Evolutionary conservation across 2,888 invertebrate species (phyloP), one percentile per base, ranked within the genome.

Genomic region (Acanthosepion esculentum): DNA sequence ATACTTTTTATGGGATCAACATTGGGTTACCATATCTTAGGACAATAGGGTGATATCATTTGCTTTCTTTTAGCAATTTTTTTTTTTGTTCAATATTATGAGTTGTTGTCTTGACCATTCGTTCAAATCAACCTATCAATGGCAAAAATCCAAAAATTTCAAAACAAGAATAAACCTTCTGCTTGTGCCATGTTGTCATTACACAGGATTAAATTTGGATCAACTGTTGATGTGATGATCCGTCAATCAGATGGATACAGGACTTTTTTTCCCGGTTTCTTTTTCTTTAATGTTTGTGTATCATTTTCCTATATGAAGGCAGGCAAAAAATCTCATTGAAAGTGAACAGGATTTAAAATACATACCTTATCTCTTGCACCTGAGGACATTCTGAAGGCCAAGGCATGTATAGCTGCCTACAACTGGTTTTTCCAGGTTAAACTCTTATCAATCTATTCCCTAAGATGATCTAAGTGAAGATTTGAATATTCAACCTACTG

Each of bases 1-100:
- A 78, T 78, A 78, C 78, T 78, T 78, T 78, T 78, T 78, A 78
- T 78, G n/a, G 78, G 78, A 78, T 78, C 78, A 78, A 78, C 78
- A 78, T 78, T 78, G 78, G 78, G 78, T 78, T 78, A 78, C 78
- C 78, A 78, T 78, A 78, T 78, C 78, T 78, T 78, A 78, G 78
- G 78, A 33, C n/a, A 78, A 78, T 78, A 78, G n/a, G 78, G 78
- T 78, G 78, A 15, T n/a, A 33, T 78, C n/a, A 12, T n/a, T 78
- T 33, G n/a, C 12, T n/a, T n/a, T n/a, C n/a, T 78, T 78, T n/a
- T n/a, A 78, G 15, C n/a, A 12, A 33, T 78, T 78, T 78, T 78
- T 78, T 78, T 78, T 78, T 18, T 78, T 78, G 78, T n/a, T 78
- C n/a, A 78, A 78, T 33, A 78, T 78, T 78, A 78, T 78, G 78